Base-by-base conservation (phyloP, 1,140 invertebrate genomes). In the Rhopalosiphum padi region DNA sequence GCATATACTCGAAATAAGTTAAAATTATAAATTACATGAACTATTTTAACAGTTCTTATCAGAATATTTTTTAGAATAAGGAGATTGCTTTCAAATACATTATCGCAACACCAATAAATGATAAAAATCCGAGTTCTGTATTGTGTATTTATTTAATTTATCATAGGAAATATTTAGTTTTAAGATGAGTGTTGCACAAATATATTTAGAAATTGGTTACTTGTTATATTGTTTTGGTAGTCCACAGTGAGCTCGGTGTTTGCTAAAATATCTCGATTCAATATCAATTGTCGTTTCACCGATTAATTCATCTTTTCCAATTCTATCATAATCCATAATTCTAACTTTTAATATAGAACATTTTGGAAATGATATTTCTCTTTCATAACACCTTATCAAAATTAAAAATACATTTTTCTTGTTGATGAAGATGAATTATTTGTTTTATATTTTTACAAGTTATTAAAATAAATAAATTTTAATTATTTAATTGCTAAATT, bases 241-340 rank as follows among this genome's bases (percentile, higher is more conserved):
- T 0, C 98, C 98, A 95, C 98, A 98, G 15, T 96, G 96, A 2
- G 97, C 98, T 85, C 97, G 96, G 94, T 98, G 97, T 94, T 96
- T 96, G 23, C 97, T 97, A 94, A 97, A 98, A 95, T 97, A 98
- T 94, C 98, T 96, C 95, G 98, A 98, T 95, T 99, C 98, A 43
- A 99, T 95, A 95, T 99, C 98, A 92, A 99, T 97, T 94, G 96
- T 96, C 0, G 98, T 99, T 94, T 97, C 97, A 0, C 98, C 98
- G 94, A 99, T 98, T 5, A 98, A 95, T 95, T 98, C 97, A 95
- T 98, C 97, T 5, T 95, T 95, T 9, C 96, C 95, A 2, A 96
- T 95, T 30, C 96, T 94, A 94, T 98, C 98, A 95, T 97, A 97
- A 95, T 99, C 98, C 95, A 96, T 97, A 1, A 99, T 95, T 94